These are phyloP conservation scores for Stegana nigrithorax DNA, from an alignment of 2,888 invertebrate genomes.

Conservation along the genomic window DNA sequence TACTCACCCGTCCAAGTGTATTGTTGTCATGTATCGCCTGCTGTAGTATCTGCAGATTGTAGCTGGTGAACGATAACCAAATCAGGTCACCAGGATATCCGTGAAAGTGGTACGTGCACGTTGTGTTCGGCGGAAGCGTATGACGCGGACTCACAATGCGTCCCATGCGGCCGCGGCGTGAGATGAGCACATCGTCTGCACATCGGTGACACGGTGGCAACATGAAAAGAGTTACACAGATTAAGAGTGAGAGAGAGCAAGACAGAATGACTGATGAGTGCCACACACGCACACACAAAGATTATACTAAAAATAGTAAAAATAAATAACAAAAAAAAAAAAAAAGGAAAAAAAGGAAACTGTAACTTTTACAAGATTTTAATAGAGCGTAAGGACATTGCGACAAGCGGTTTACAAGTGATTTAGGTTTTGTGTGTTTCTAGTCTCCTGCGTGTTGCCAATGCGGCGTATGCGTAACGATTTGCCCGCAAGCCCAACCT, in stretches of 20 bases:
- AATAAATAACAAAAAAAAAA: too few species aligned
- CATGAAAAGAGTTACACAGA: conserved; percentile 1
- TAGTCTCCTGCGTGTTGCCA: not conserved
- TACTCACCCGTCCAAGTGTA: conserved; percentile 68
- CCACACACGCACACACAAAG: too few species aligned
- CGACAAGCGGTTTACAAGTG: conserved; percentile 56
- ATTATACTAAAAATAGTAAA: too few species aligned
- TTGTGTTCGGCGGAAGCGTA: conserved; percentile 86
- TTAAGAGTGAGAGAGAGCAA: not conserved
- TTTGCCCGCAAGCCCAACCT: not conserved
- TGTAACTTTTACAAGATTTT: conserved; percentile 2
- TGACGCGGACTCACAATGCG: conserved; percentile 83
- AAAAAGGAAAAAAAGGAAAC: not conserved
- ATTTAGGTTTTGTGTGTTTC: conserved; percentile 52
- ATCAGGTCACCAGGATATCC: conserved; percentile 83
- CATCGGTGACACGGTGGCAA: not conserved
- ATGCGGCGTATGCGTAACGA: not conserved
- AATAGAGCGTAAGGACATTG: conserved; percentile 20
- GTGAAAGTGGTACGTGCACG: conserved; percentile 87
- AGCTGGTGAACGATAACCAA: conserved; percentile 89
- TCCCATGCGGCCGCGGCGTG: conserved; percentile 77
- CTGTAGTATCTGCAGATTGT: conserved; percentile 81
- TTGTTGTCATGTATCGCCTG: conserved; percentile 73
- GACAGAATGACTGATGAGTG: too few species aligned
- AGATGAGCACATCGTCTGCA: conserved; percentile 70